These are phyloP conservation scores for Genyomyrus donnyi DNA, from an alignment of 2,113 vertebrate species.

Conservation along the genomic window DNA sequence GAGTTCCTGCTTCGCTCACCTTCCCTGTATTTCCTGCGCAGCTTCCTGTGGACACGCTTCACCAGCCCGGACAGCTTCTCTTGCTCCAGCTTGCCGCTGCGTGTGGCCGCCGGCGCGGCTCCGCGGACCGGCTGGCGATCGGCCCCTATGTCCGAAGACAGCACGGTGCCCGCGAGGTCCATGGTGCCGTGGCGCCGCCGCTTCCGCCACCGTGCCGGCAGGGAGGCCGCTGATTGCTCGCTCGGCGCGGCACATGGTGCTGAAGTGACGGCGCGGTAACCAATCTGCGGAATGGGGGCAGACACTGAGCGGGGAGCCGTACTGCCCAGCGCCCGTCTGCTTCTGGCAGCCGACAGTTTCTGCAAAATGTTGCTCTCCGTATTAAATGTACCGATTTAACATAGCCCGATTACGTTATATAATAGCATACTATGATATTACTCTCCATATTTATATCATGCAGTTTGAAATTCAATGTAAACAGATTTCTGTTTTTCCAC, in stretches of 20 bases:
- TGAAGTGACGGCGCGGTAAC: slow-evolving; percentile 40
- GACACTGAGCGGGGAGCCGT: not conserved
- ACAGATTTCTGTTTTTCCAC: not conserved
- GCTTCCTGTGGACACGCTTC: slow-evolving; percentile 86
- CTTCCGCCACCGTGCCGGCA: slow-evolving; percentile 46
- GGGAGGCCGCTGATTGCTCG: slow-evolving; percentile 39
- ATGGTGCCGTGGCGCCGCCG: slow-evolving; percentile 42
- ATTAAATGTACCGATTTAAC: not conserved
- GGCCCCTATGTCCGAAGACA: slow-evolving; percentile 46
- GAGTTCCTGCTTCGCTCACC: slow-evolving; percentile 57
- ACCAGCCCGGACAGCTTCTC: slow-evolving; percentile 90
- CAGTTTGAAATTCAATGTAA: not conserved
- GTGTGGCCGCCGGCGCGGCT: slow-evolving; percentile 37
- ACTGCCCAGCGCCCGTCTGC: not conserved
- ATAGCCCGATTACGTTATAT: not conserved
- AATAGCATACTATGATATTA: not conserved
- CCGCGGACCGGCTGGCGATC: slow-evolving; percentile 36
- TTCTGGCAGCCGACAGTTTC: not conserved
- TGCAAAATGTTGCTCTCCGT: not conserved
- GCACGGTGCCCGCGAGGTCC: slow-evolving; percentile 51
- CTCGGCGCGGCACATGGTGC: slow-evolving; percentile 7
- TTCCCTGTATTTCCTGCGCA: slow-evolving; percentile 92
- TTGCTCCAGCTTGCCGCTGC: slow-evolving; percentile 67
- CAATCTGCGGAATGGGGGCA: slow-evolving; percentile 38
- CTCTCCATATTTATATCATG: not conserved